A percentile compares a stretch with the other conserved stretches of the same genome.
phyloP scores from a whole-genome alignment of 2,797 vertebrate genomes.

The Lagocephalus sceleratus region DNA sequence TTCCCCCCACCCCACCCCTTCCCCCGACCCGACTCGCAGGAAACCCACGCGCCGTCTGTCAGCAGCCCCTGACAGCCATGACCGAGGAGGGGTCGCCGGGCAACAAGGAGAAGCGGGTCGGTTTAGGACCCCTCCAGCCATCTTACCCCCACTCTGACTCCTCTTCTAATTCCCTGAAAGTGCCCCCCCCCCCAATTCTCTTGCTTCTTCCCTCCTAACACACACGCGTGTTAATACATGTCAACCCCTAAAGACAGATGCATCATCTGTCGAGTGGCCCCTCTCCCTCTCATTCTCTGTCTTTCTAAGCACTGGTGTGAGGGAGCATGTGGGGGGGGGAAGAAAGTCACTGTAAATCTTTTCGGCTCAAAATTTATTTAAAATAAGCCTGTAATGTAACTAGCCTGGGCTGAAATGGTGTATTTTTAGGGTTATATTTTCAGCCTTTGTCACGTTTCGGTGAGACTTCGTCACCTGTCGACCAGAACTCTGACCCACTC shows the following conservation, averaged over 20 bases:
- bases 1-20: slow-evolving; percentile 15
- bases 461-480: too few relatives aligned
- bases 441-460: too few relatives aligned
- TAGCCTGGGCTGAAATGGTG: too few relatives aligned
- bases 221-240: slow-evolving; percentile 15
- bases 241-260: slow-evolving; percentile 59
- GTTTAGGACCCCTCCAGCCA: slow-evolving; percentile 65
- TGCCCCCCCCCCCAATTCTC: slow-evolving; percentile 45
- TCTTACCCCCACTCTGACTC: slow-evolving; percentile 36
- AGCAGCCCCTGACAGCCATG: slow-evolving; percentile 73
- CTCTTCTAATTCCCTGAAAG: slow-evolving; percentile 68
- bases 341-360: slow-evolving; percentile 13
- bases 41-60: slow-evolving; percentile 78
- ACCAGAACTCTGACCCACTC: too few relatives aligned
- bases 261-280: slow-evolving; percentile 59
- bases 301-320: slow-evolving; percentile 28
- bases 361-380: neutral
- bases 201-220: neutral
- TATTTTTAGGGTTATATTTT: too few relatives aligned
- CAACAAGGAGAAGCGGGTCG: slow-evolving; percentile 32
- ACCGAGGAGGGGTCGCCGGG: slow-evolving; percentile 63
- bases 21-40: slow-evolving; percentile 9
- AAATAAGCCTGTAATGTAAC: too few relatives aligned
- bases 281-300: slow-evolving; percentile 18
- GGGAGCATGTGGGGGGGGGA: neutral